Conservation (phyloP, 2,888 invertebrate genomes). For the Cyaniris semiargus region DNA sequence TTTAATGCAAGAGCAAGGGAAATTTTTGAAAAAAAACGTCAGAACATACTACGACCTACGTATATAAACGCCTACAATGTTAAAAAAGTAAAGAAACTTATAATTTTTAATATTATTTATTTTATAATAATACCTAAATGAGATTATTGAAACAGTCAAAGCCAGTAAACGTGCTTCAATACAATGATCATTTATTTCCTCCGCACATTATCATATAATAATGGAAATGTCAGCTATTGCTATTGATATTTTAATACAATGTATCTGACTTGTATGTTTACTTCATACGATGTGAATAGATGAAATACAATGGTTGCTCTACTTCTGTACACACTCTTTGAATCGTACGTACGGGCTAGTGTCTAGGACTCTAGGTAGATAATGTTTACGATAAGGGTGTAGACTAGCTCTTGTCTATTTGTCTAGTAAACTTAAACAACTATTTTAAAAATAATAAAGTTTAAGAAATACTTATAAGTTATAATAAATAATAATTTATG, state of each 20-base stretch:
- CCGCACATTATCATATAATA: slow-evolving; percentile 22
- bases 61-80: too few species aligned
- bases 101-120: too few species aligned
- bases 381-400: background rate
- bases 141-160: too few species aligned
- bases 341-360: background rate
- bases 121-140: too few species aligned
- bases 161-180: background rate
- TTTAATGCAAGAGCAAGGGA: background rate
- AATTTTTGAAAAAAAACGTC: too few species aligned
- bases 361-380: background rate
- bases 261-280: slow-evolving; percentile 10
- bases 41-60: too few species aligned
- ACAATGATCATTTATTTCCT: slow-evolving; percentile 6
- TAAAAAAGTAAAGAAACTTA: too few species aligned
- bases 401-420: too few species aligned
- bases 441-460: too few species aligned
- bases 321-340: slow-evolving; percentile 24
- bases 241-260: slow-evolving; percentile 27
- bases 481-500: too few species aligned
- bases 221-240: slow-evolving; percentile 14
- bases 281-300: background rate
- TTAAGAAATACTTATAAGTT: too few species aligned
- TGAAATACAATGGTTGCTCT: slow-evolving; percentile 8
- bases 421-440: too few species aligned